A percentile compares a stretch with the other conserved stretches of the same genome.
These are phyloP conservation scores for Philonicus albiceps DNA, from an alignment of 2,888 invertebrate species.

Conservation along the genomic window DNA sequence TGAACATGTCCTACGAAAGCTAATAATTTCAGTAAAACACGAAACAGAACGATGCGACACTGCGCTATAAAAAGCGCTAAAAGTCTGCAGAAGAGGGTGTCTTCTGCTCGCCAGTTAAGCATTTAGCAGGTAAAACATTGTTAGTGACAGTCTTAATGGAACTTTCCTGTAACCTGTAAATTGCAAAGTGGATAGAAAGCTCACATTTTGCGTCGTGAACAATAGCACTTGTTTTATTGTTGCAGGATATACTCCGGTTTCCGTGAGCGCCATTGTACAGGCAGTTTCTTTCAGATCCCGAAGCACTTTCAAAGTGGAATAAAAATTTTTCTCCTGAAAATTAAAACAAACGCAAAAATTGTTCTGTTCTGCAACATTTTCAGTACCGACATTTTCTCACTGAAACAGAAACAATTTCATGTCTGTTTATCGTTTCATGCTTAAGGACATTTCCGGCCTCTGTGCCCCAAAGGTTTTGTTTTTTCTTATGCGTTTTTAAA, in stretches of 20 bases:
- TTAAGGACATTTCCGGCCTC: background rate
- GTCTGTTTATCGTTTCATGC: background rate
- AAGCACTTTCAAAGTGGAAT: background rate
- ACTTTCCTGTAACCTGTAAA: constrained; percentile 13
- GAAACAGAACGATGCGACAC: background rate
- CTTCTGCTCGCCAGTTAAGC: background rate
- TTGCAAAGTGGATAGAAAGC: constrained; percentile 14
- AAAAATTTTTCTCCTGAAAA: background rate
- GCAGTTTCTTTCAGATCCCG: background rate
- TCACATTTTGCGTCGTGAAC: background rate
- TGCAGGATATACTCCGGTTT: background rate
- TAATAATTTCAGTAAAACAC: background rate
- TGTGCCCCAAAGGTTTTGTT: background rate
- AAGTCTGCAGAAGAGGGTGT: background rate
- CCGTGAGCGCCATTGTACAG: background rate
- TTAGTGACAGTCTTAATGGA: constrained; percentile 28
- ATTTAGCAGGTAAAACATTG: constrained; percentile 21
- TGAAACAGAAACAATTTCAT: background rate
- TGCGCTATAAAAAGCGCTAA: background rate
- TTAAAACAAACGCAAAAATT: background rate
- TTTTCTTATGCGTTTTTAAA: background rate
- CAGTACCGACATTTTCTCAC: background rate
- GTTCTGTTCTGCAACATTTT: background rate
- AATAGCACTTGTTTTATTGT: constrained; percentile 14
- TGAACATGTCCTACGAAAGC: background rate